Conservation (phyloP, 2,113 vertebrate genomes). For the Mungos mungo region DNA sequence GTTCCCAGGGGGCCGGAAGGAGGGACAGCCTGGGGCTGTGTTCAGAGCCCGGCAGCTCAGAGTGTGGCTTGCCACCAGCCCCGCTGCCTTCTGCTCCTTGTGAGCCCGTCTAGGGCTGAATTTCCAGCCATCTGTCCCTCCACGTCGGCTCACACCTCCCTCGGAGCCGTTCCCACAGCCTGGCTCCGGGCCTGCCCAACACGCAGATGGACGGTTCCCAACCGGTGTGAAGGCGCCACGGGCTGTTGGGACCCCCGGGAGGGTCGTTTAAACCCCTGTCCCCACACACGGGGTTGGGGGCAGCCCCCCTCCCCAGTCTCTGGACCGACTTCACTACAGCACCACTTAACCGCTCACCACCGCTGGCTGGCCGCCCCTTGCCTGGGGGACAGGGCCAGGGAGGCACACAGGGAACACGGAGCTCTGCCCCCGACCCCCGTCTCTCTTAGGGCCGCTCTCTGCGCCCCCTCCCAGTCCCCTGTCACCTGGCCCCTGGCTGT, state of each 20-base stretch:
- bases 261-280: not conserved
- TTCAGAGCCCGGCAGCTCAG: not conserved
- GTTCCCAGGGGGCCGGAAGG: not conserved
- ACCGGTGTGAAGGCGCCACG: not conserved
- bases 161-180: slow-evolving; percentile 58
- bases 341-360: not conserved
- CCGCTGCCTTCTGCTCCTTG: slow-evolving; percentile 63
- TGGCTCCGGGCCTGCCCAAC: slow-evolving; percentile 63
- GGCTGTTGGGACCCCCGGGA: not conserved
- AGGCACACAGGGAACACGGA: not conserved
- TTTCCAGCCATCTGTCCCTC: slow-evolving; percentile 76
- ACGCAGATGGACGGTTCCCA: slow-evolving; percentile 63
- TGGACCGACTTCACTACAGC: not conserved
- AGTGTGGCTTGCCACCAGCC: slow-evolving; percentile 53
- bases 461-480: not conserved
- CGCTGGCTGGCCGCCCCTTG: not conserved
- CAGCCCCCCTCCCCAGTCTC: not conserved
- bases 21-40: not conserved
- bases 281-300: not conserved
- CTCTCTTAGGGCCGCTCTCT: not conserved
- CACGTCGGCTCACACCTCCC: slow-evolving; percentile 55
- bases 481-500: not conserved
- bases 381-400: not conserved
- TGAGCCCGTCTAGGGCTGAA: slow-evolving; percentile 50
- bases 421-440: not conserved